Conservation (phyloP, 2,797 vertebrate genomes). For the Gastrophryne carolinensis region DNA sequence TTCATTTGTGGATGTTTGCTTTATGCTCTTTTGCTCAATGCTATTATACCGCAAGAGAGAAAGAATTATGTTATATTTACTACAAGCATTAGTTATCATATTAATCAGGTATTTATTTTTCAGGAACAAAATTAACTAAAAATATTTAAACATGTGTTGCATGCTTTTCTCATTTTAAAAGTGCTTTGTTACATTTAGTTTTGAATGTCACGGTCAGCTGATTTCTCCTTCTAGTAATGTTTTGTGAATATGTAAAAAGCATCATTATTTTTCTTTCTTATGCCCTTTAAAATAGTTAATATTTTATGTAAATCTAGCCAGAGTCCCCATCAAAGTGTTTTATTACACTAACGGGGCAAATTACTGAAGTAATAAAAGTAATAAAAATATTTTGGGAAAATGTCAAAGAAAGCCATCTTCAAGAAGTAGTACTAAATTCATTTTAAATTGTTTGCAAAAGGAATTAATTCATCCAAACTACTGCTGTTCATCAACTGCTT, state of each 20-base stretch:
- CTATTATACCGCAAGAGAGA: no score
- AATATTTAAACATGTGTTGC: background rate
- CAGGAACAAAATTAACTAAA: background rate
- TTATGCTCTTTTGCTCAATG: no score
- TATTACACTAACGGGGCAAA: slow-evolving; percentile 23
- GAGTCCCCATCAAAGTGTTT: slow-evolving; percentile 31
- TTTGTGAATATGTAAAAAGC: slow-evolving; percentile 14
- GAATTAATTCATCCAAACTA: background rate
- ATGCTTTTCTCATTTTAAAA: background rate
- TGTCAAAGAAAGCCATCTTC: slow-evolving; percentile 12
- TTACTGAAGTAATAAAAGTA: slow-evolving; percentile 11
- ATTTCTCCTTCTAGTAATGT: slow-evolving; percentile 13
- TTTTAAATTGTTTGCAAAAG: slow-evolving; percentile 5
- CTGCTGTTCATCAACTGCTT: slow-evolving; percentile 6
- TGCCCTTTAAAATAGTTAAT: slow-evolving; percentile 34
- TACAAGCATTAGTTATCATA: no score
- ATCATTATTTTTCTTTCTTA: slow-evolving; percentile 29
- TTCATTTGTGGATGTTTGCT: no score
- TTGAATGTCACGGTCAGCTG: slow-evolving; percentile 8
- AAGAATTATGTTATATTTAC: no score
- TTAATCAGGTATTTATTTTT: background rate
- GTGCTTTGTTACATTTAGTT: background rate
- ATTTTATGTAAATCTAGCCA: slow-evolving; percentile 40
- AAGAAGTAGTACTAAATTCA: slow-evolving; percentile 4
- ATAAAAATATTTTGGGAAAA: slow-evolving; percentile 45